Conservation (phyloP, 2,888 invertebrate genomes). For the Augochlorella aurata region DNA sequence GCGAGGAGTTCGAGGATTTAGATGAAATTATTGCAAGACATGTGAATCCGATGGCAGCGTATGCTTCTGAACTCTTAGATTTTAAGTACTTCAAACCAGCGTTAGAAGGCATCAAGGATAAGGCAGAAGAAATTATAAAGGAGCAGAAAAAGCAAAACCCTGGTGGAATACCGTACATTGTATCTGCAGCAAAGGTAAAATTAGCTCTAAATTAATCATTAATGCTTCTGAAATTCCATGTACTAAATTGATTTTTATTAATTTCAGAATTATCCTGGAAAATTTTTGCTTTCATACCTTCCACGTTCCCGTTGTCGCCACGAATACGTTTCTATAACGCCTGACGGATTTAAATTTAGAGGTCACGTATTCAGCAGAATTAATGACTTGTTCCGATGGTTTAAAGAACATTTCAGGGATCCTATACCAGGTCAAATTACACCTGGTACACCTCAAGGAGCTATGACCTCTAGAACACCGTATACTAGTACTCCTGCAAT, state of each 20-base stretch:
- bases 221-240: not conserved
- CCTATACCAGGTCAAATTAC: constrained; percentile 89
- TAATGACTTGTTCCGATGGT: constrained; percentile 94
- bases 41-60: constrained; percentile 97
- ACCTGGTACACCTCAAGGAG: constrained; percentile 88
- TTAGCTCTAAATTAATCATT: not conserved
- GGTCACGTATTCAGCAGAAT: constrained; percentile 93
- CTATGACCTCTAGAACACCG: constrained; percentile 84
- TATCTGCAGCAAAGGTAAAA: constrained; percentile 89
- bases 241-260: not conserved
- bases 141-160: constrained; percentile 95
- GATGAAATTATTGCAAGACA: constrained; percentile 99
- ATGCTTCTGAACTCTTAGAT: constrained; percentile 93
- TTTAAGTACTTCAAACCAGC: constrained; percentile 95
- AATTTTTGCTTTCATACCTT: constrained; percentile 96
- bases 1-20: constrained; percentile 98
- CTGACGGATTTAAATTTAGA: constrained; percentile 96
- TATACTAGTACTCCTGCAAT: constrained; percentile 81
- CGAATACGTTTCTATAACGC: constrained; percentile 95
- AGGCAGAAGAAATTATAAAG: constrained; percentile 92
- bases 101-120: constrained; percentile 91
- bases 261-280: constrained; percentile 87
- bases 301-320: constrained; percentile 93
- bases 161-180: constrained; percentile 93
- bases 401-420: constrained; percentile 98